Evolutionary conservation across 2,888 invertebrate genomes (phyloP).

Genomic region (Acrobasis suavella): DNA sequence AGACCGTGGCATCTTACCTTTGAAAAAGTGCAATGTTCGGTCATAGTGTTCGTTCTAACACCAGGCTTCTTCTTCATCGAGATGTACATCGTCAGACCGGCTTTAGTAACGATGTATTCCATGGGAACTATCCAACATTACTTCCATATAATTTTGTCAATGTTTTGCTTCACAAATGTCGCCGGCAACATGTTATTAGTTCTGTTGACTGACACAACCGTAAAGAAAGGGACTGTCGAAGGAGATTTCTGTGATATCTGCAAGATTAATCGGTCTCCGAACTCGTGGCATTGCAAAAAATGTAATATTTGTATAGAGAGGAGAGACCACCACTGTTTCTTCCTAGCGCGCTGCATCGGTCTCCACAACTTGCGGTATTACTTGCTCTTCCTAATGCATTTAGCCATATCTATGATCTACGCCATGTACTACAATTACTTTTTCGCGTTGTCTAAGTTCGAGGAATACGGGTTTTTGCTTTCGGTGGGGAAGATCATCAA

Average conservation of each 20-base stretch:
- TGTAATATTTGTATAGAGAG: slow-evolving; percentile 91
- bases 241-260: slow-evolving; percentile 87
- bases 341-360: slow-evolving; percentile 92
- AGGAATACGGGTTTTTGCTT: slow-evolving; percentile 40
- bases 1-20: slow-evolving; percentile 22
- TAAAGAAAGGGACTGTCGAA: slow-evolving; percentile 32
- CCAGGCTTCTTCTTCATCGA: slow-evolving; percentile 57
- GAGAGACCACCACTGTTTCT: slow-evolving; percentile 92
- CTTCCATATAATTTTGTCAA: slow-evolving; percentile 45
- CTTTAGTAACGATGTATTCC: slow-evolving; percentile 41
- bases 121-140: slow-evolving; percentile 41
- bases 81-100: slow-evolving; percentile 51
- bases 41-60: slow-evolving; percentile 45
- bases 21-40: slow-evolving; percentile 42
- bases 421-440: slow-evolving; percentile 84
- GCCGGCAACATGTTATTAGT: slow-evolving; percentile 59
- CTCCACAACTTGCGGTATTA: slow-evolving; percentile 91
- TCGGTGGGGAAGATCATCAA: slow-evolving; percentile 46
- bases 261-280: slow-evolving; percentile 85
- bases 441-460: slow-evolving; percentile 78
- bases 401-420: slow-evolving; percentile 86
- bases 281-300: slow-evolving; percentile 92
- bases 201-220: slow-evolving; percentile 48
- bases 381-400: slow-evolving; percentile 86
- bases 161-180: slow-evolving; percentile 57